Evolutionary conservation across 2,113 vertebrate species (phyloP).

Genomic region (Gobiocypris rarus): DNA sequence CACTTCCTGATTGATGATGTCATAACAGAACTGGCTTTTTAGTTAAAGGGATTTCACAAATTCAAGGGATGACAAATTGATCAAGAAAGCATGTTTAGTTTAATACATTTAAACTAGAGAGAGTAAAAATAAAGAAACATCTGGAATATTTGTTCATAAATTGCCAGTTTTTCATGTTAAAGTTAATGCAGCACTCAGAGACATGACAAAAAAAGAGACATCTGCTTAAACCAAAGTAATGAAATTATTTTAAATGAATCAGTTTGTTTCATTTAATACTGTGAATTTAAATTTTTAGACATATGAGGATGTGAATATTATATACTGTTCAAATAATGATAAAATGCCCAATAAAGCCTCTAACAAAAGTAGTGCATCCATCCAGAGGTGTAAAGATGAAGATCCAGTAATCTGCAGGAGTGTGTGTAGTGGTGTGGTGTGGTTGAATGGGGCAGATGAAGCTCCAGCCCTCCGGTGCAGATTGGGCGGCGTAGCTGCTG

Average conservation of each 20-base stretch:
- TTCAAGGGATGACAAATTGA: too few relatives aligned
- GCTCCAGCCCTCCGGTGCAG: conserved; percentile 51
- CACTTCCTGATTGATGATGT: not conserved
- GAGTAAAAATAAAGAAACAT: not conserved
- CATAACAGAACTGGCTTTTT: not conserved
- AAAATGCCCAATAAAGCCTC: not conserved
- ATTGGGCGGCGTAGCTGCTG: conserved; percentile 69
- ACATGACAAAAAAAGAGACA: not conserved
- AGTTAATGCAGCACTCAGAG: not conserved
- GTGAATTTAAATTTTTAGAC: not conserved
- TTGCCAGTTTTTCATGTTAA: not conserved
- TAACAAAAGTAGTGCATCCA: too few relatives aligned
- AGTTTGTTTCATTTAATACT: not conserved
- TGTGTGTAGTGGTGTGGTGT: not conserved
- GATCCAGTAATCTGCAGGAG: not conserved
- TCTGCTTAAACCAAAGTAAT: not conserved
- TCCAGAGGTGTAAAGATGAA: not conserved
- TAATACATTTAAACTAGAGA: too few relatives aligned
- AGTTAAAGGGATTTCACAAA: not conserved
- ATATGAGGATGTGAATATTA: not conserved
- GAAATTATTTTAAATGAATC: fast-evolving
- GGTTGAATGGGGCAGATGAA: conserved; percentile 35
- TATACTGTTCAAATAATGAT: not conserved
- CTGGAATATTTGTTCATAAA: not conserved
- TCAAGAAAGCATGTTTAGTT: not conserved